Evolutionary conservation across 2,797 vertebrate species (phyloP), one percentile per base, ranked within the genome.

Genomic region (Micromesistius poutassou): DNA sequence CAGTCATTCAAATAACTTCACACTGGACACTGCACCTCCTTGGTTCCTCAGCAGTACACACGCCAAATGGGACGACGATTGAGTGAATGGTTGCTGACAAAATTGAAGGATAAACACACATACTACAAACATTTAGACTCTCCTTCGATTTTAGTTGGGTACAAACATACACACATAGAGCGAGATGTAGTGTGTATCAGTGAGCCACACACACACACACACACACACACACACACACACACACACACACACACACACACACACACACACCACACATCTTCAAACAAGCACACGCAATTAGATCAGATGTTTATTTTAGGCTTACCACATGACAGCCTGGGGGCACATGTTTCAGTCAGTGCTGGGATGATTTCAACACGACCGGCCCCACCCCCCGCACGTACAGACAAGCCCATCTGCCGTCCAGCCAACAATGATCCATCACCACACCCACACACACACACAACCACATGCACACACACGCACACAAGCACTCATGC

Each of bases 91-190:
- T 5, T 22, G 46, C 46, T 22, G 16, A 50, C 12, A 42, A 14
- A 13, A 42, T 42, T 2, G 12, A 42, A 42, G 2, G 40, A 14
- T 14, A 42, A 14, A 62, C 55, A 25, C n/a, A n/a, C 55, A 62
- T 16, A 62, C 22, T 16, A 62, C 50, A 62, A 5, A 62, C 50
- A 62, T 16, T 8, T 14, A 62, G 4, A 62, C 55, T 25, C n/a
- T n/a, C 55, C 74, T 84, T 78, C 78, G 79, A 80, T 83, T 77
- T 77, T 36, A 42, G 42, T 22, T 1, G n/a, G 19, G 13, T 19
- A 71, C 30, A 30, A 31, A 30, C 30, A 31, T 16, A 71, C 71
- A 30, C 31, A 71, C 28, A 33, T 71, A 72, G 12, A 31, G 14
- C 12, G 3, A 50, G 14, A 19, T 12, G 10, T 50, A 50, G 16